Percentiles rank a stretch among this genome's conserved stretches.
Evolutionary conservation across 1,140 invertebrate species (phyloP).

Genomic region (Drosophila varians): DNA sequence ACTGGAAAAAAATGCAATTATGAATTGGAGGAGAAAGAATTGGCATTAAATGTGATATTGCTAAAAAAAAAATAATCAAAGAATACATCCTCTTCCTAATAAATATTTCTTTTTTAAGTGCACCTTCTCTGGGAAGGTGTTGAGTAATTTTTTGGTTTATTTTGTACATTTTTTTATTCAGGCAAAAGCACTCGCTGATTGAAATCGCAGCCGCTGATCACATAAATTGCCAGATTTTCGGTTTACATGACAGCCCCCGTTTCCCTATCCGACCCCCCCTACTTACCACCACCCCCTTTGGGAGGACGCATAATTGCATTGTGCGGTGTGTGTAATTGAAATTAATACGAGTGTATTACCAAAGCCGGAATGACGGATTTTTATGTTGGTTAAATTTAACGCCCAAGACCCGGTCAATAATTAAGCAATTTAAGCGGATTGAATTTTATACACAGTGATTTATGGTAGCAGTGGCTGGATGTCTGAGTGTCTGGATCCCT

Average conservation of each 20-base stretch:
- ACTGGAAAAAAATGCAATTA: too few species aligned
- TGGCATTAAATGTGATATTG: too few species aligned
- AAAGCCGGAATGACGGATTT: conserved; percentile 69
- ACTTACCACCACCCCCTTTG: neutral
- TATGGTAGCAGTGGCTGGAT: conserved; percentile 49
- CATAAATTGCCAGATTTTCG: conserved; percentile 82
- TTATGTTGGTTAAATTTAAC: conserved; percentile 67
- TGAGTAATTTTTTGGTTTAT: conserved; percentile 68
- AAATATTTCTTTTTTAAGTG: conserved; percentile 6
- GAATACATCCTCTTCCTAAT: neutral
- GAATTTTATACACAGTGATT: conserved; percentile 64
- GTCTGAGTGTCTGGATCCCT: conserved; percentile 5
- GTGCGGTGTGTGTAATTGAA: conserved; percentile 80
- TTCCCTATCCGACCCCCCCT: neutral
- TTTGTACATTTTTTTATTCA: conserved; percentile 8
- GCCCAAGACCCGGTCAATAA: conserved; percentile 70
- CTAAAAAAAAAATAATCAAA: neutral
- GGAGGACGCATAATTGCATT: conserved; percentile 78
- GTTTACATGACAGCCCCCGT: conserved; percentile 62
- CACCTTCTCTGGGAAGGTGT: conserved; percentile 52
- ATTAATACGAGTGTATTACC: conserved; percentile 81
- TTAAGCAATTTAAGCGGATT: conserved; percentile 83
- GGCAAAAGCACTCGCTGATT: conserved; percentile 46
- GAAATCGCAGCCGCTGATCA: conserved; percentile 77
- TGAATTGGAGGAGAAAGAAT: too few species aligned